Evolutionary conservation across 2,113 vertebrate species (phyloP).

Genomic region (Aythya baeri): DNA sequence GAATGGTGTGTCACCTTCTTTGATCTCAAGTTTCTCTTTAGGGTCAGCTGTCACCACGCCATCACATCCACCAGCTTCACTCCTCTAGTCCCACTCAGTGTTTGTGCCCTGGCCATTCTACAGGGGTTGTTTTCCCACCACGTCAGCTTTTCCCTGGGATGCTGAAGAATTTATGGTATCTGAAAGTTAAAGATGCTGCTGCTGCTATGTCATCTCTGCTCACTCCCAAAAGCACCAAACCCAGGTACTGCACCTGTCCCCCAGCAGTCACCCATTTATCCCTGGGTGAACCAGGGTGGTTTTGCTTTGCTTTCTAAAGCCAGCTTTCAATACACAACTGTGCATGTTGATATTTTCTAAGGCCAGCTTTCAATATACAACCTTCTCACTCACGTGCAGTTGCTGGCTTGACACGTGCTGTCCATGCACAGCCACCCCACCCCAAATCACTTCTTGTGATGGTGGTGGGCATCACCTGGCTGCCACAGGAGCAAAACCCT

Average conservation of each 20-base stretch:
- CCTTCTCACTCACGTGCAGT: background rate
- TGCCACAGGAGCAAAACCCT: background rate
- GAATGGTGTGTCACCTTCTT: background rate
- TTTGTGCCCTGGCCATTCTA: background rate
- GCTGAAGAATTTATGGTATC: background rate
- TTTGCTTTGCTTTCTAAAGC: background rate
- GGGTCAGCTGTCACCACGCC: background rate
- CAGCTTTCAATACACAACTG: background rate
- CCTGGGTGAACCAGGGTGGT: background rate
- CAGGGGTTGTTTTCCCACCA: accelerated
- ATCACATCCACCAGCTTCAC: background rate
- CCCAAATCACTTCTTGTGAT: background rate
- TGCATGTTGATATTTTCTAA: background rate
- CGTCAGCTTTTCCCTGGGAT: background rate
- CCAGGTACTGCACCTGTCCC: too few species aligned
- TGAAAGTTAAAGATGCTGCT: background rate
- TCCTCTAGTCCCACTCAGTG: background rate
- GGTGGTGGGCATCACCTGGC: background rate
- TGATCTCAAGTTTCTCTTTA: background rate
- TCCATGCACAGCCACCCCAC: background rate
- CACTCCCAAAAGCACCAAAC: background rate
- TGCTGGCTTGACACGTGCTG: background rate
- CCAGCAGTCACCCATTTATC: background rate
- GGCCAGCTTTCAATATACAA: background rate
- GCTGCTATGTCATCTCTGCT: background rate